Evolutionary conservation across 2,888 invertebrate genomes (phyloP), one percentile per base, ranked within the genome.

Genomic region (Melinaea menophilus): DNA sequence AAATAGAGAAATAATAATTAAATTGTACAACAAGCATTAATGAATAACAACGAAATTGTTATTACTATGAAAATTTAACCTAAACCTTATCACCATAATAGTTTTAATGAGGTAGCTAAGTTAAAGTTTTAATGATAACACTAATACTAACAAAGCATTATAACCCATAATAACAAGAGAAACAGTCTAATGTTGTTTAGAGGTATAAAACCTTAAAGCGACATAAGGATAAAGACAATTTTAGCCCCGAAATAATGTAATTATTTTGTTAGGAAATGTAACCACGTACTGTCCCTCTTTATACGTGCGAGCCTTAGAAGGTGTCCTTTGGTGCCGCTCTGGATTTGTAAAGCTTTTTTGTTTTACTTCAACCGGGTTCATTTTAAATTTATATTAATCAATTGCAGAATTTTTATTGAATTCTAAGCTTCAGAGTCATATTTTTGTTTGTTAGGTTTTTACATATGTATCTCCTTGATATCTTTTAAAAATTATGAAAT

Each of bases 191-290:
- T 37, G 7, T 37, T 37, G 37, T 37, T 37, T 37, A 37, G 3
- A 1, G 37, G 37, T 37, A 5, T 37, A 37, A 37, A 37, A 7
- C 7, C 7, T 37, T 7, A 22, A 22, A 22, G 22, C 37, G 66
- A 65, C 61, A 62, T 69, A 70, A 68, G 69, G 70, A 69, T 37
- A 5, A 37, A 68, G 69, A 22, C 70, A 70, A 70, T 69, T 69
- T 65, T 65, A 63, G 72, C 70, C 70, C 69, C 68, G 69, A 69
- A 72, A 72, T 78, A 75, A 77, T 72, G 70, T 78, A 77, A 82
- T 46, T 46, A 46, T 80, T 79, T 78, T 78, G 79, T 79, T 80
- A 78, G 72, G 68, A 73, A 74, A 71, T 70, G 70, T 69, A 70
- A 67, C 72, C 75, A 75, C 75, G 75, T 72, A 72, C 69, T 31